Evolutionary conservation across 2,113 vertebrate species (phyloP).

Genomic region (Podiceps cristatus): DNA sequence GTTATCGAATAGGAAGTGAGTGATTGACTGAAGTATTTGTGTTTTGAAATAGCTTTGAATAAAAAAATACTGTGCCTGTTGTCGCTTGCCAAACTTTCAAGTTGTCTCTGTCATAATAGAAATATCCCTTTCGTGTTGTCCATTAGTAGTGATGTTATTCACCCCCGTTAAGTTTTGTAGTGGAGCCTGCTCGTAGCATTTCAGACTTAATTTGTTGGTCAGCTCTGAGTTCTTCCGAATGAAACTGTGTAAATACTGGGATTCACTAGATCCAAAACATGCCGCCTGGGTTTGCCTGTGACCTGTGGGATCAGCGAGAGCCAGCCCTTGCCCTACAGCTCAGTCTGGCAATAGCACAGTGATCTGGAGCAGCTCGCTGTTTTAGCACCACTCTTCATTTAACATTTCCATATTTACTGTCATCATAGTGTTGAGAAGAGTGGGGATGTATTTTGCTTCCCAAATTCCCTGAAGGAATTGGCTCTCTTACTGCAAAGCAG

Average conservation of each 20-base stretch:
- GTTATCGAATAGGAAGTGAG: slow-evolving; percentile 41
- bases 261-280: neutral
- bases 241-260: neutral
- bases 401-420: neutral
- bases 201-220: neutral
- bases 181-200: neutral
- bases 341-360: neutral
- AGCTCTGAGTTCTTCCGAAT: neutral
- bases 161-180: neutral
- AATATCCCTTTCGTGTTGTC: neutral
- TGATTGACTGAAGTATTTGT: slow-evolving; percentile 37
- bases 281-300: accelerated
- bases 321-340: neutral
- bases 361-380: neutral
- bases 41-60: slow-evolving; percentile 39
- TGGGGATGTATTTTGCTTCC: slow-evolving; percentile 15
- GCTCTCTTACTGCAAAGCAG: neutral
- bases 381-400: neutral
- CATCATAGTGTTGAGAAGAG: neutral
- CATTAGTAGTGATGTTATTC: neutral
- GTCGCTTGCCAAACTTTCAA: neutral
- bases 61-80: neutral
- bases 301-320: neutral
- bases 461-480: slow-evolving; percentile 2
- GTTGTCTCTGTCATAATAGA: neutral